Evolutionary conservation across 2,113 vertebrate genomes (phyloP), one percentile per base, ranked within the genome.

Genomic region (Ahaetulla prasina): DNA sequence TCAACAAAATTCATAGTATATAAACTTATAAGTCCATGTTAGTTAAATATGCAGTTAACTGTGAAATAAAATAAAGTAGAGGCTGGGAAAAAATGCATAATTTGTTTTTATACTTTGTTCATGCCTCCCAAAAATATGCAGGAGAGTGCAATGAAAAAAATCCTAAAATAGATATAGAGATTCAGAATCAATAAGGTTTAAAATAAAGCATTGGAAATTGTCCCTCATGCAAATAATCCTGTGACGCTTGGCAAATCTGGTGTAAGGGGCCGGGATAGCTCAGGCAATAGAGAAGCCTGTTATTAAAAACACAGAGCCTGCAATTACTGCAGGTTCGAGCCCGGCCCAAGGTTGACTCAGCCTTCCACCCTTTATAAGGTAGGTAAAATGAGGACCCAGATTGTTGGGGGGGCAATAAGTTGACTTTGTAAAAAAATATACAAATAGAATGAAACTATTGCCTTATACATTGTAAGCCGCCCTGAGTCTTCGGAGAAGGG

Each of bases 11-110:
- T 45, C 87, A 80, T 27, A 92, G 2, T 92, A 60, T 55, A 91
- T 90, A 93, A 93, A 93, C 91, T 94, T 8, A 89, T 53, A 53
- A 63, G 91, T 80, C 55, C 9, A 68, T 90, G 12, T 94, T 93
- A 93, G 94, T 74, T 92, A 90, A 93, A 95, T 92, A 88, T 20
- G 9, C 0, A 84, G 50, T 23, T 93, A 74, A 3, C 52, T 90
- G 11, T 57, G 50, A 93, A 92, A 93, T 94, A 95, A 87, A 87
- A 9, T 90, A 8, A 80, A 45, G 89, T 60, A 45, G 45, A 11
- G 23, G 18, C 20, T 88, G 87, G 30, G 54, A 95, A 93, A 68
- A 27, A 74, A 45, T 47, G 87, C 27, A 89, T 60, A 45, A 45
- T 20, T 89, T 50, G 50, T 9, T 8, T 90, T 18, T 54, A 50